phyloP scores from a whole-genome alignment of 2,888 invertebrate genomes.

The Sarcophaga caerulescens region DNA sequence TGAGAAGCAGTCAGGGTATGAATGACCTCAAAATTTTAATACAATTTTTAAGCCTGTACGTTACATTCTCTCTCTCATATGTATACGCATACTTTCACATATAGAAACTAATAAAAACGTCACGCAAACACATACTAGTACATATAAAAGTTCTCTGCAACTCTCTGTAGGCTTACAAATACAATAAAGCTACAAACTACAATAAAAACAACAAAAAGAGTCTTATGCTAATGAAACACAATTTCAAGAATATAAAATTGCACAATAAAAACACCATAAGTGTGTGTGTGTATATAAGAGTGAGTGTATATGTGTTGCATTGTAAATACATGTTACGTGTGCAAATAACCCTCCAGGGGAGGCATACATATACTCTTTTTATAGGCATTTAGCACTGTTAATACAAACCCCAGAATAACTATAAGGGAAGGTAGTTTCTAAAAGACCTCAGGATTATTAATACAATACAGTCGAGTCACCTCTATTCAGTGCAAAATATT shows the following conservation, averaged over 20 bases:
- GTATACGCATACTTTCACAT: neutral
- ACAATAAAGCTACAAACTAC: neutral
- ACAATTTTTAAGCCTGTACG: slow-evolving; percentile 20
- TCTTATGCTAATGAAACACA: slow-evolving; percentile 44
- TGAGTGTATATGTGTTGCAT: neutral
- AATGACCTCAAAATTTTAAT: slow-evolving; percentile 51
- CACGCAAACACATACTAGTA: neutral
- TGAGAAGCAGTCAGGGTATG: neutral
- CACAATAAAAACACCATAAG: slow-evolving; percentile 20
- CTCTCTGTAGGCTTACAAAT: too few relatives aligned
- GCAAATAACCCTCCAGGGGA: too few relatives aligned
- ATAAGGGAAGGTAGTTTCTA: too few relatives aligned
- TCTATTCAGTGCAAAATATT: too few relatives aligned
- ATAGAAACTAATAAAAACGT: neutral
- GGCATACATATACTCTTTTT: too few relatives aligned
- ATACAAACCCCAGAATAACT: too few relatives aligned
- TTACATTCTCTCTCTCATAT: neutral
- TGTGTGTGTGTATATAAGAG: neutral
- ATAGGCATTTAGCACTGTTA: too few relatives aligned
- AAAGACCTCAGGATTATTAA: too few relatives aligned
- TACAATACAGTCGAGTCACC: too few relatives aligned
- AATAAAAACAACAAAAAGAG: neutral
- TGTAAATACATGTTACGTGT: too few relatives aligned
- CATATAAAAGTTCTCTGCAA: too few relatives aligned
- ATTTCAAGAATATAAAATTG: slow-evolving; percentile 21